Base-by-base conservation (phyloP, 2,888 invertebrate species). In the Thereva nobilitata region DNA sequence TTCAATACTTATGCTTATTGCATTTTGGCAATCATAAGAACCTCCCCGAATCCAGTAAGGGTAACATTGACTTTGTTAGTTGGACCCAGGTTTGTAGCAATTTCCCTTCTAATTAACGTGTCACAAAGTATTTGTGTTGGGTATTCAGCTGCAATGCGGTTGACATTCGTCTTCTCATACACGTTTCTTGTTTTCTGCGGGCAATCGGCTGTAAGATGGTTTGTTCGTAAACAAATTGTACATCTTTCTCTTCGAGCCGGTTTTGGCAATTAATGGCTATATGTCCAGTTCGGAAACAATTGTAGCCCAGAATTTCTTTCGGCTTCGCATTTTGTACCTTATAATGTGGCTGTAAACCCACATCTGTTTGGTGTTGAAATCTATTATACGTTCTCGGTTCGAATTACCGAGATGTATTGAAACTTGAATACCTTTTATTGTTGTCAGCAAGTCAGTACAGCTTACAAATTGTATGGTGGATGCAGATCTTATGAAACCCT, bases 201-300 rank as follows among this genome's bases (percentile, higher is more conserved):
- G 52, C 52, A 64, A 2, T 53, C 50, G 12, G 0, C 34, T n/a
- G 64, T 53, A 38, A 10, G 38, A 12, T 64, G 64, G 4, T 12
- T 53, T 1, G 53, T 64, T 7, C 40, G 7, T 1, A 8, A n/a
- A 41, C 64, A 64, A 4, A 8, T 35, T 4, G 41, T 2, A 35
- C 64, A 64, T n/a, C 64, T 4, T 7, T 64, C 52, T 4, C 52
- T 10, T 2, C 49, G 5, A 8, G 4, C 37, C 7, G 53, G 64
- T 38, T 49, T 10, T 5, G 64, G 53, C 52, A 64, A 23, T 2
- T 41, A 38, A 64, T 40, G 3, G 64, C 38, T 7, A 64, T 52
- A 42, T 64, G 52, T 1, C 64, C 64, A 2, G 41, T 41, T 4
- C 41, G 52, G 5, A 50, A 64, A 52, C 64, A 64, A 41, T 64